Base-by-base conservation (phyloP, 2,888 invertebrate genomes). In the Dyspetes luteomarginatus region DNA sequence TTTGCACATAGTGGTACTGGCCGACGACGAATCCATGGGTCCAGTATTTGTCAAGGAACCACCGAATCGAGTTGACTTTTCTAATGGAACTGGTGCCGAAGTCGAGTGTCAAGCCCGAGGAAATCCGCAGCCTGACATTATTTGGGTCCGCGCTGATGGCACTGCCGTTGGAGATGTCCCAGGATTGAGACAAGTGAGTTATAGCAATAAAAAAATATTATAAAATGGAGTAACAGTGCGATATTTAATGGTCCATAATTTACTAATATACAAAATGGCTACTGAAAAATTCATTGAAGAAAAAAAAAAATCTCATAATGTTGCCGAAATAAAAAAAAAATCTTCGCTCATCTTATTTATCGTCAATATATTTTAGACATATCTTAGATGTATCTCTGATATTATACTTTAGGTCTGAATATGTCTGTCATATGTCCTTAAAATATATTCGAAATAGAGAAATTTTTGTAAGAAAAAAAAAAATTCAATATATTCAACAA, bases 31-130 rank as follows among this genome's bases (percentile, higher is more conserved):
- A 88, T 95, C 95, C 56, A 95, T 96, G 93, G 98, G 98, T 86
- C 98, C 98, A 43, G 97, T 97, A 85, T 98, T 98, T 92, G 95
- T 97, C 88, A 96, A 96, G 88, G 98, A 98, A 93, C 98, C 98
- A 72, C 96, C 96, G 82, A 97, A 97, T 93, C 95, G 97, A 88
- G 95, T 98, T 85, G 98, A 97, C 93, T 98, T 98, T 93, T 97
- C 97, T 85, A 98, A 98, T 92, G 97, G 97, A 85, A 97, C 97
- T 77, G 98, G 98, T 88, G 97, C 97, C 81, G 96, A 97, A 87
- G 97, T 98, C 81, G 97, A 98, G 92, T 98, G 98, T 92, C 96
- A 97, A 85, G 97, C 98, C 12, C 95, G 97, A 88, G 98, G 98
- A 85, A 96, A 96, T 87, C 98, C 98, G 22, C 94, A 96, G 85